Conservation (phyloP, 2,797 vertebrate species). For the Cuculus canorus region DNA sequence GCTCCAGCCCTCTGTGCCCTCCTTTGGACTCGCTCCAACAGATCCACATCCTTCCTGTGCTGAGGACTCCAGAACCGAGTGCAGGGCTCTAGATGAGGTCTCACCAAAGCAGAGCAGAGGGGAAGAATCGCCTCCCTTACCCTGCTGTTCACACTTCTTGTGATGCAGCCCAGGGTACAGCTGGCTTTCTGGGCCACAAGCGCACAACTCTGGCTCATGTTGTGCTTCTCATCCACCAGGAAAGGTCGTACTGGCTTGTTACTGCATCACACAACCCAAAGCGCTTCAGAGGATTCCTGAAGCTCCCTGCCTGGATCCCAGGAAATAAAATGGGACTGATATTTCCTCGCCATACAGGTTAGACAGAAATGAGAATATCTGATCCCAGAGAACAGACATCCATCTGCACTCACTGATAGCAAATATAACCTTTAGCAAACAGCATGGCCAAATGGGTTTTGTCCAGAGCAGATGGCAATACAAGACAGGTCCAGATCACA, state of each 20-base stretch:
- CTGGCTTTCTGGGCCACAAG: too few species aligned
- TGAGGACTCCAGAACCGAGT: too few species aligned
- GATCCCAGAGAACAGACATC: neutral
- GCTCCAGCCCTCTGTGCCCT: too few species aligned
- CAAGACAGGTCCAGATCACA: neutral
- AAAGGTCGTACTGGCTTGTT: neutral
- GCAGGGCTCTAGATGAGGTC: too few species aligned
- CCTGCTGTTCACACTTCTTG: too few species aligned
- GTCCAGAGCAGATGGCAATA: constrained; percentile 22
- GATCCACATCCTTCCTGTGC: too few species aligned
- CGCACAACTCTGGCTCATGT: too few species aligned
- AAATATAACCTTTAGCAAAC: neutral
- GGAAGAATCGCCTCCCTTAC: too few species aligned
- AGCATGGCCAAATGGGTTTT: neutral
- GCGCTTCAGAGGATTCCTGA: neutral
- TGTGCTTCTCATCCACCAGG: too few species aligned
- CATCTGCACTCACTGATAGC: neutral
- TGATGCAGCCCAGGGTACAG: too few species aligned
- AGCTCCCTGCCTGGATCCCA: neutral
- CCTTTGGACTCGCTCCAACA: too few species aligned
- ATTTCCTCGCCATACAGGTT: neutral
- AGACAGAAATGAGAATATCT: neutral
- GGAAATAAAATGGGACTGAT: neutral
- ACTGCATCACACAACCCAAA: neutral
- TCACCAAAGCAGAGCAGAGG: too few species aligned